Percentiles rank a stretch among this genome's conserved stretches.
Conservation (phyloP, 1,140 invertebrate genomes). For the Zophobas morio region DNA sequence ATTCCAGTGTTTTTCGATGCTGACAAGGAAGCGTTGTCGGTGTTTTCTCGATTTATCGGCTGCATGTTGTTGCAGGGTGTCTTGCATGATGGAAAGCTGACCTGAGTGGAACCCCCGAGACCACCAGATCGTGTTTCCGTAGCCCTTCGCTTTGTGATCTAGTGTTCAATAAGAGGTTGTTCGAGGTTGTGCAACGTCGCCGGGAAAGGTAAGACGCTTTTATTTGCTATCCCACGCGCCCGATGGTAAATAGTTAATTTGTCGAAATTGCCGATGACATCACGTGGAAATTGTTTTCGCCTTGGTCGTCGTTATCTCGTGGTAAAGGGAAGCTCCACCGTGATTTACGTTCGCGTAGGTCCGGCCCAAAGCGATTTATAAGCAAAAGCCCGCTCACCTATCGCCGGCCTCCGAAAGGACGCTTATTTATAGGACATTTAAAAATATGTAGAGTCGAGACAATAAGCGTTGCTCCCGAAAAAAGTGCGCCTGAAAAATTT, state of each 20-base stretch:
- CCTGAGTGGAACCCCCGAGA: constrained; percentile 38
- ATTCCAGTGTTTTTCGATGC: constrained; percentile 35
- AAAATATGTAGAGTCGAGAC: constrained; percentile 14
- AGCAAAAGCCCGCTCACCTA: constrained; percentile 16
- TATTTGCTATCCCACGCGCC: constrained; percentile 20
- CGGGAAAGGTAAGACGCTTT: constrained; percentile 54
- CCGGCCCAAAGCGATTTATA: constrained; percentile 30
- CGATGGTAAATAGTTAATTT: constrained; percentile 23
- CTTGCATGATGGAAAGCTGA: constrained; percentile 42
- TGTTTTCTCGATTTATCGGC: not conserved
- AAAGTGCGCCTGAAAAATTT: not conserved
- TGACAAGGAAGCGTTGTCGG: constrained; percentile 20
- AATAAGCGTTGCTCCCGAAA: constrained; percentile 16
- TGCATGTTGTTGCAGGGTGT: constrained; percentile 28
- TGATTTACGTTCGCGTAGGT: constrained; percentile 42
- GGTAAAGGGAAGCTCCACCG: constrained; percentile 16
- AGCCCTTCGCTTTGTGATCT: constrained; percentile 17
- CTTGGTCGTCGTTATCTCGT: not conserved
- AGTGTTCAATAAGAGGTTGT: constrained; percentile 6
- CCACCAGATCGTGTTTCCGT: constrained; percentile 35
- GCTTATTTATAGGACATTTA: constrained; percentile 31
- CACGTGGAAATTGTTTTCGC: constrained; percentile 13
- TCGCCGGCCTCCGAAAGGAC: constrained; percentile 13
- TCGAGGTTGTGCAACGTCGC: constrained; percentile 29
- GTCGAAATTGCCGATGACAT: constrained; percentile 25